Evolutionary conservation across 2,888 invertebrate species (phyloP).

Genomic region (Spisula solida): DNA sequence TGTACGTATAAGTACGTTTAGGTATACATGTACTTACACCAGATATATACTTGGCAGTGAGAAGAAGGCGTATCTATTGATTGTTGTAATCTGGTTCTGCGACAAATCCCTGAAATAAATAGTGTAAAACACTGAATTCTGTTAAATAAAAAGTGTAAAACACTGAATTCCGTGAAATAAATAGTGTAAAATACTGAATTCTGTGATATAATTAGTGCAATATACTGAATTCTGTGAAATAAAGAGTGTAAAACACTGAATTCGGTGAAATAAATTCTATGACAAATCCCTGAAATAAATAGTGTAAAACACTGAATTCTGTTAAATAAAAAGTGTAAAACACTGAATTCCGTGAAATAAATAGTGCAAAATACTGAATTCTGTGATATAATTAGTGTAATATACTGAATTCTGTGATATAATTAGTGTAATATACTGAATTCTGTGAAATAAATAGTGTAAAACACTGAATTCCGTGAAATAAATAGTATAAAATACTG

Average conservation of each 20-base stretch:
- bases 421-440: too few species aligned
- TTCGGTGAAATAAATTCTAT: too few species aligned
- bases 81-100: constrained; percentile 55
- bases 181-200: background rate
- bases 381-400: background rate
- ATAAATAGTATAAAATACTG: background rate
- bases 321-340: background rate
- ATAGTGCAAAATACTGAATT: background rate
- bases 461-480: background rate
- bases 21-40: constrained; percentile 43
- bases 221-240: background rate
- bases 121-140: too few species aligned
- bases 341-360: background rate
- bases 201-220: background rate
- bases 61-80: constrained; percentile 61
- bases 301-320: too few species aligned
- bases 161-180: background rate
- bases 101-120: constrained; percentile 60
- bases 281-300: constrained; percentile 60
- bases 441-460: background rate
- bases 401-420: background rate
- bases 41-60: constrained; percentile 46
- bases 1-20: background rate
- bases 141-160: background rate
- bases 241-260: too few species aligned